These are phyloP conservation scores for Psix sp. DNA, from an alignment of 1,140 invertebrate genomes.

Conservation along the genomic window DNA sequence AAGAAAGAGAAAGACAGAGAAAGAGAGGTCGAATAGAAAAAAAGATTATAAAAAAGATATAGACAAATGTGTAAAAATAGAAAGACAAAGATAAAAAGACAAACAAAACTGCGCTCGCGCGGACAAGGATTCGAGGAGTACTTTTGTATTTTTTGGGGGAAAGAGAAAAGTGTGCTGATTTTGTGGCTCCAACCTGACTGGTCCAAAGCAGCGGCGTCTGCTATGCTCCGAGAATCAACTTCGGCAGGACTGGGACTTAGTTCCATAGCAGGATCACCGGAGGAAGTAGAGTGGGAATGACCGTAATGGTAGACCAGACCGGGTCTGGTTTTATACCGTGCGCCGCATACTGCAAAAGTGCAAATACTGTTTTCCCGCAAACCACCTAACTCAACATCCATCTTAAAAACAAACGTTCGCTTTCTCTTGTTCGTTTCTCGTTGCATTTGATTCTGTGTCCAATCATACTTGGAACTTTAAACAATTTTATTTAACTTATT, in stretches of 20 bases:
- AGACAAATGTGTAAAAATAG: conserved; percentile 25
- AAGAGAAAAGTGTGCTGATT: conserved; percentile 75
- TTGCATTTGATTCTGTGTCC: conserved; percentile 39
- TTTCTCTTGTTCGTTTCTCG: conserved; percentile 49
- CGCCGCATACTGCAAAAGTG: conserved; percentile 92
- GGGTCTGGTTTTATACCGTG: conserved; percentile 97
- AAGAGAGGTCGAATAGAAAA: conserved; percentile 17
- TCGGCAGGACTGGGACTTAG: conserved; percentile 78
- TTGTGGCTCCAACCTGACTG: conserved; percentile 77
- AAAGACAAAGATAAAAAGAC: conserved; percentile 44
- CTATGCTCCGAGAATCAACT: conserved; percentile 77
- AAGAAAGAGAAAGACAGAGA: conserved; percentile 30
- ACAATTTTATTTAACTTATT: not conserved
- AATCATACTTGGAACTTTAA: conserved; percentile 9
- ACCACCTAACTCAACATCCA: conserved; percentile 75
- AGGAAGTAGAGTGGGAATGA: conserved; percentile 88
- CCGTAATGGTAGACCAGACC: conserved; percentile 98
- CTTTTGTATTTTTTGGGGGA: conserved; percentile 56
- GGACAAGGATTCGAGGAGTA: conserved; percentile 35
- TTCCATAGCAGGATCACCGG: conserved; percentile 78
- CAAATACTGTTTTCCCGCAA: conserved; percentile 78
- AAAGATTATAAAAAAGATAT: conserved; percentile 28
- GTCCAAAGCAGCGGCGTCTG: conserved; percentile 77
- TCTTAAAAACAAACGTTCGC: conserved; percentile 65
- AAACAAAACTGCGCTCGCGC: conserved; percentile 55